Evolutionary conservation across 2,888 invertebrate genomes (phyloP).

Genomic region (Eupithecia dodoneata): DNA sequence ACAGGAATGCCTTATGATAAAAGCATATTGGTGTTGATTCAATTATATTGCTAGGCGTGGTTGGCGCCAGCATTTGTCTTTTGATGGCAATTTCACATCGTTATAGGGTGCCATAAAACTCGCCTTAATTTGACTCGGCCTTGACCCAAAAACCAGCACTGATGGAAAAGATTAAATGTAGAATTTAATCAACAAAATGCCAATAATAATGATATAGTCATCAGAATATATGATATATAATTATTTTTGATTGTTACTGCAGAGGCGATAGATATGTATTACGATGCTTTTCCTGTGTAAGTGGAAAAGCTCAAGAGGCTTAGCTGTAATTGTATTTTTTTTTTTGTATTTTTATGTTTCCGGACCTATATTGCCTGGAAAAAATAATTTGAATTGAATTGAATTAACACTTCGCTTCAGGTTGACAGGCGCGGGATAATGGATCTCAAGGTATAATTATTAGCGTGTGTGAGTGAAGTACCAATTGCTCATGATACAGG

Average conservation of each 20-base stretch:
- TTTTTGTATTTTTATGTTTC: no score
- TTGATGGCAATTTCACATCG: constrained; percentile 11
- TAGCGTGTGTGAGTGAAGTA: not conserved
- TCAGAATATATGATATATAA: no score
- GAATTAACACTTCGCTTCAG: no score
- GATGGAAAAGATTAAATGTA: not conserved
- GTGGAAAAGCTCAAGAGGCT: no score
- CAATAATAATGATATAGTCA: not conserved
- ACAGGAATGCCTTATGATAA: constrained; percentile 1
- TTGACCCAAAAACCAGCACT: constrained; percentile 4
- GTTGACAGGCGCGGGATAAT: no score
- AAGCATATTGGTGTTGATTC: constrained; percentile 2
- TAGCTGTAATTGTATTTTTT: no score
- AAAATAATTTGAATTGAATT: no score
- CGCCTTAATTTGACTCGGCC: not conserved
- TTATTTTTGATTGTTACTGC: no score
- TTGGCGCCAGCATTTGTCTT: constrained; percentile 9
- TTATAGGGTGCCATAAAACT: not conserved
- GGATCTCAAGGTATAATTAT: not conserved
- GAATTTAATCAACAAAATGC: not conserved
- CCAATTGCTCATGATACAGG: not conserved
- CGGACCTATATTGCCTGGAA: no score
- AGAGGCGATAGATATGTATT: no score
- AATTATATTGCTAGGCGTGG: constrained; percentile 5
- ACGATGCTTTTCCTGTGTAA: no score